Evolutionary conservation across 2,888 invertebrate genomes (phyloP).

Genomic region (Bembecia ichneumoniformis): DNA sequence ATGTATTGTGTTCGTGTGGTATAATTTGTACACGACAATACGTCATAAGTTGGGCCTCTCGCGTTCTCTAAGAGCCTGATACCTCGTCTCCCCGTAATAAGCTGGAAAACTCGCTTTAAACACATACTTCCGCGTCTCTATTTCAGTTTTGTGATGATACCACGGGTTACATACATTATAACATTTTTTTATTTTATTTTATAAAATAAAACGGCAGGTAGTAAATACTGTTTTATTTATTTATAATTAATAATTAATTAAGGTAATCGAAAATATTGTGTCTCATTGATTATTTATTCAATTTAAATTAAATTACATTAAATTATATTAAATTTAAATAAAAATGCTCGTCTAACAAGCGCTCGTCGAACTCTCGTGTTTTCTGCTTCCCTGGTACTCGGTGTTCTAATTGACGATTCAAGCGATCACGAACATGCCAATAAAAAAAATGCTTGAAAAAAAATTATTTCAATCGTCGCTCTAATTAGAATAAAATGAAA

Average conservation of each 20-base stretch:
- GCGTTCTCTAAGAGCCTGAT: slow-evolving; percentile 58
- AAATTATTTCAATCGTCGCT: background rate
- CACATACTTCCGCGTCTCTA: slow-evolving; percentile 49
- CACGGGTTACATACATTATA: no score
- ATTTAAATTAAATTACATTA: no score
- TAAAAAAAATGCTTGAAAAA: background rate
- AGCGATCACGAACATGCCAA: slow-evolving; percentile 43
- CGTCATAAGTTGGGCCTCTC: slow-evolving; percentile 56
- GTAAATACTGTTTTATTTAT: no score
- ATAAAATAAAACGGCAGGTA: no score
- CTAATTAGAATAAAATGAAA: no score
- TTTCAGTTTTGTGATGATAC: slow-evolving; percentile 8
- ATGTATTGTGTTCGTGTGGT: no score
- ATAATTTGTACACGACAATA: slow-evolving; percentile 32
- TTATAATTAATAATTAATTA: no score
- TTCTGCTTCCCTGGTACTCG: slow-evolving; percentile 50
- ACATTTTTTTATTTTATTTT: no score
- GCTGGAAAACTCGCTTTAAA: slow-evolving; percentile 67
- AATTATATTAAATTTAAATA: no score
- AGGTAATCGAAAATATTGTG: no score
- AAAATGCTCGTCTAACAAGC: no score
- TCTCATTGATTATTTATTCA: no score
- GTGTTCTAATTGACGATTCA: slow-evolving; percentile 71
- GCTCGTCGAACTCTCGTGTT: background rate
- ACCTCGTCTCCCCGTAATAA: slow-evolving; percentile 65